A percentile compares a stretch with the other conserved stretches of the same genome.
These are phyloP conservation scores for Oenanthe melanoleuca DNA, from an alignment of 2,113 vertebrate genomes.

Conservation along the genomic window DNA sequence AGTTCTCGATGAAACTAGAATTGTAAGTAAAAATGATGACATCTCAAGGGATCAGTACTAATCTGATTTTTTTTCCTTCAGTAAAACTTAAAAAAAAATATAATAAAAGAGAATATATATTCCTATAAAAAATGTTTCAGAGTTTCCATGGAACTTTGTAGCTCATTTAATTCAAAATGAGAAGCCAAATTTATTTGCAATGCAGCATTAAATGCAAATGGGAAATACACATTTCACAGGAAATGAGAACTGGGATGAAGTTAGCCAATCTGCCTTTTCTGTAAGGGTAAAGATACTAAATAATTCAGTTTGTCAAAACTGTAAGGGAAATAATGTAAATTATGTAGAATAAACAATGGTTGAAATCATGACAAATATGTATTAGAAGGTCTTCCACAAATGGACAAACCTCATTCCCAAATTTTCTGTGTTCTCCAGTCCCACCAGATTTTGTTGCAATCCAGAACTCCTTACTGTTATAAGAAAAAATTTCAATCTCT, in stretches of 20 bases:
- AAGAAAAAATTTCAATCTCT: background rate
- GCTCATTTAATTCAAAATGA: background rate
- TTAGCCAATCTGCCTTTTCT: background rate
- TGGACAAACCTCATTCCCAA: background rate
- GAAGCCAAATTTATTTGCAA: background rate
- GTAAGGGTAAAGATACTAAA: background rate
- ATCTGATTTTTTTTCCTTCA: background rate
- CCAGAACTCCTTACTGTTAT: background rate
- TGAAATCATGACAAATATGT: background rate
- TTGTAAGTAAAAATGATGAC: background rate
- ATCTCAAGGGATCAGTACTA: background rate
- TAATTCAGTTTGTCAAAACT: background rate
- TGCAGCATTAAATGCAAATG: background rate
- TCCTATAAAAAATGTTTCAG: background rate
- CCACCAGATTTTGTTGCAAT: background rate
- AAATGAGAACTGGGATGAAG: background rate
- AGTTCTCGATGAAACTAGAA: background rate
- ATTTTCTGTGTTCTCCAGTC: background rate
- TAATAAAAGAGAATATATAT: background rate
- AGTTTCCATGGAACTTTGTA: background rate
- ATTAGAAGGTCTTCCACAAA: background rate
- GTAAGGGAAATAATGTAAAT: background rate
- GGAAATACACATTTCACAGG: background rate
- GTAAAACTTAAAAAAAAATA: background rate
- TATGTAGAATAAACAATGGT: background rate